phyloP scores from a whole-genome alignment of 2,888 invertebrate genomes.

The Dusona sp. region DNA sequence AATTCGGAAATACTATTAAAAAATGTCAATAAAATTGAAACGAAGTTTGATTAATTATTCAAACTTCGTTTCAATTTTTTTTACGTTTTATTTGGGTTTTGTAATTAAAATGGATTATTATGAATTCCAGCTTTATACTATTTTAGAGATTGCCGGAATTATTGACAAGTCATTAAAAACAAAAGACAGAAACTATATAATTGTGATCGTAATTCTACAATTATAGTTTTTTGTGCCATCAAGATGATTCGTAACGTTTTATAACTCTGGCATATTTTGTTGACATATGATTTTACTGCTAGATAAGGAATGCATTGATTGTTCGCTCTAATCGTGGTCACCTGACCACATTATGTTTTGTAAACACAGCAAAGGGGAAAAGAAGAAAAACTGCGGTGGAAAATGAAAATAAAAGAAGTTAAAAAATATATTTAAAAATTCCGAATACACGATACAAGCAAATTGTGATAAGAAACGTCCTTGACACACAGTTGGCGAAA shows the following conservation, averaged over 20 bases:
- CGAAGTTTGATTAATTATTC: no score
- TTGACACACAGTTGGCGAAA: not conserved
- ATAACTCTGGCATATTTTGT: not conserved
- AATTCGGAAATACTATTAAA: no score
- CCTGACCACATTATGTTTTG: not conserved
- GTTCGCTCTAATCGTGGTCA: not conserved
- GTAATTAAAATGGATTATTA: no score
- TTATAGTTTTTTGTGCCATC: not conserved
- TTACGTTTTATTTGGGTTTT: no score
- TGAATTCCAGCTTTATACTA: not conserved
- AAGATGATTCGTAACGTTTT: not conserved
- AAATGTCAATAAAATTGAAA: no score
- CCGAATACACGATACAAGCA: not conserved
- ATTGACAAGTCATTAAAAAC: not conserved
- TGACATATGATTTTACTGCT: not conserved
- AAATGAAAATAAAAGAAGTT: not conserved
- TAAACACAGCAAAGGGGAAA: not conserved
- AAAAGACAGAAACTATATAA: not conserved
- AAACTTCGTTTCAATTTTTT: no score
- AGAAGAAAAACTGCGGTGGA: not conserved
- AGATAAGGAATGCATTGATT: not conserved
- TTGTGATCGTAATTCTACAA: not conserved
- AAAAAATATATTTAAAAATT: not conserved
- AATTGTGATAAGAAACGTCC: not conserved
- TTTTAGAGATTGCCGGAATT: not conserved